Evolutionary conservation across 2,888 invertebrate species (phyloP).

Genomic region (Octodonta nipae): DNA sequence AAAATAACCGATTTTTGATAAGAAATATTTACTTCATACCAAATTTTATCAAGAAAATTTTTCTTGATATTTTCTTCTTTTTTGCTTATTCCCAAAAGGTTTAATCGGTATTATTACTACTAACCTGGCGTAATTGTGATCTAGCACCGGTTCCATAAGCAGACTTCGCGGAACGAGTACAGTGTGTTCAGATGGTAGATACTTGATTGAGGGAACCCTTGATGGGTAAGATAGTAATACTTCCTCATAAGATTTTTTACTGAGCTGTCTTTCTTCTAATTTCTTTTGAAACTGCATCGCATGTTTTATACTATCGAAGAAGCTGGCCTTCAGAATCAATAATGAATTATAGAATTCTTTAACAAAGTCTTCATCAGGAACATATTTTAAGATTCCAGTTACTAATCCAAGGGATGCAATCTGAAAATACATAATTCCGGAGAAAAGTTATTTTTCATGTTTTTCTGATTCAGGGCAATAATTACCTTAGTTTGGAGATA

Average conservation of each 20-base stretch:
- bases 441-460: no score
- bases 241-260: conserved; percentile 29
- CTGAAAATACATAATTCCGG: no score
- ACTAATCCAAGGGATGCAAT: conserved; percentile 34
- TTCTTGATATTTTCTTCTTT: no score
- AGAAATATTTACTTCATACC: no score
- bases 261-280: conserved; percentile 31
- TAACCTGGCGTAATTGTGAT: conserved; percentile 36
- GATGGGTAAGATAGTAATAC: conserved; percentile 17
- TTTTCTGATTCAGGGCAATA: no score
- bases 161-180: conserved; percentile 37
- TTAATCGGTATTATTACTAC: no score
- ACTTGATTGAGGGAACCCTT: conserved; percentile 25
- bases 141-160: conserved; percentile 34
- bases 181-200: conserved; percentile 35
- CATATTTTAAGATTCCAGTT: conserved; percentile 36
- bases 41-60: no score
- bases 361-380: no score
- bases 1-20: no score
- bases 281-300: conserved; percentile 35
- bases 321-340: conserved; percentile 37
- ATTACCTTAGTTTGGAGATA: conserved; percentile 33
- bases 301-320: conserved; percentile 40
- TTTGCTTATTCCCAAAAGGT: no score
- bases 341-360: conserved; percentile 35